Evolutionary conservation across 1,140 invertebrate species (phyloP), one percentile per base, ranked within the genome.

Genomic region (Lerema accius): DNA sequence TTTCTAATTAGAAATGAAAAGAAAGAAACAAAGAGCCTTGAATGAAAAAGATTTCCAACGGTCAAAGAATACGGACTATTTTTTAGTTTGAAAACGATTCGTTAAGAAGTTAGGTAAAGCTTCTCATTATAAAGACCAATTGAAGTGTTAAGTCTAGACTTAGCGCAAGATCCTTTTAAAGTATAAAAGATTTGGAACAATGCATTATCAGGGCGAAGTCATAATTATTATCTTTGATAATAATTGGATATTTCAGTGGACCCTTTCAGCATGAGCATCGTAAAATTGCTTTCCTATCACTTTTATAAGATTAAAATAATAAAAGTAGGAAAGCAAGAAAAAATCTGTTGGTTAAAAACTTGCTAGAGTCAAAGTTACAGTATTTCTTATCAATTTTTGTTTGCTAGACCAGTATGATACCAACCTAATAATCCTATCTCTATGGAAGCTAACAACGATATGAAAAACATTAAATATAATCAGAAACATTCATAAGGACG

Each of bases 51-150:
- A 65, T 67, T 66, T 63, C 63, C 65, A 80, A 73, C 66, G 65
- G 66, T 62, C 58, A 63, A 74, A 66, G 59, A 76, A 72, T 66
- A 73, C 56, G 32, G 42, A 69, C 65, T 59, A 72, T 64, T 80
- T 73, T 72, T 66, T 65, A 53, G 60, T 69, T 68, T 62, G 42
- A 58, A 69, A 76, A 78, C 66, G 65, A 73, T 75, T 80, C 75
- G 76, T 82, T 82, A 80, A 78, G 79, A 82, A 75, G 69, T 77
- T 69, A 53, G 32, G 49, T 45, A 65, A 66, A 60, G 63, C 72
- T 69, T 69, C 63, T 74, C 72, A 77, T 81, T 79, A 71, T 77
- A 70, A 72, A 67, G 67, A 76, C 61, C 69, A 77, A 78, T 77
- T 77, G 69, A 73, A 79, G 69, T 72, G 73, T 69, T 71, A 75